Evolutionary conservation across 2,113 vertebrate genomes (phyloP).

Genomic region (Mandrillus leucophaeus): DNA sequence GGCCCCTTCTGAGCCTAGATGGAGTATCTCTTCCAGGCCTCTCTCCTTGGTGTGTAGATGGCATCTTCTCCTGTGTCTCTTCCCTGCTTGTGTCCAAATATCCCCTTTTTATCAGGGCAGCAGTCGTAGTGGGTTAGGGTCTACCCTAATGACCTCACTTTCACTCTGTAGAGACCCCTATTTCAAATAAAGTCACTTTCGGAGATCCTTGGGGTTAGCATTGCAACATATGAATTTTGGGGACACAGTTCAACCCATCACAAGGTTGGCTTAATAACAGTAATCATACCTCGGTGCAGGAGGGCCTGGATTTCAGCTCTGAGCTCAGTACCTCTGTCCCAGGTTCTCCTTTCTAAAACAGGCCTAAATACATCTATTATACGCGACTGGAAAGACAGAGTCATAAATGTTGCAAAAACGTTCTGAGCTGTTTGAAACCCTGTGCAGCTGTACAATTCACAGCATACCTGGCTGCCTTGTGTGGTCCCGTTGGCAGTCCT

Average conservation of each 20-base stretch:
- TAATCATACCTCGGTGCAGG: no score
- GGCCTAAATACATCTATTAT: no score
- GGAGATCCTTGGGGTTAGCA: no score
- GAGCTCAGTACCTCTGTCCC: rapidly evolving
- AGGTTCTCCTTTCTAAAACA: rapidly evolving
- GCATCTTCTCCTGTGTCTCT: not conserved
- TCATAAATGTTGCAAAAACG: rapidly evolving
- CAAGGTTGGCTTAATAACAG: not conserved
- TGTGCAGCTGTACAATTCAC: no score
- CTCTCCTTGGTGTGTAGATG: not conserved
- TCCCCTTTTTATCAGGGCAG: no score
- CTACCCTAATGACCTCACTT: no score
- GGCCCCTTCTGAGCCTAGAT: not conserved
- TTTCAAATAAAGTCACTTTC: not conserved
- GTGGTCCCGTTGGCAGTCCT: rapidly evolving
- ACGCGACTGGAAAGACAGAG: not conserved
- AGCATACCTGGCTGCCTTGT: no score
- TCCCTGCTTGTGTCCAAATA: not conserved
- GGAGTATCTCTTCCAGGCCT: not conserved
- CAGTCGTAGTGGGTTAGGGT: rapidly evolving
- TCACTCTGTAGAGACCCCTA: not conserved
- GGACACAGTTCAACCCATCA: not conserved
- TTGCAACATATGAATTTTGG: not conserved
- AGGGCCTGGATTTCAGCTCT: no score
- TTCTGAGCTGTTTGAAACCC: no score